Base-by-base conservation (phyloP, 2,113 vertebrate species). In the Toxotes jaculatrix region DNA sequence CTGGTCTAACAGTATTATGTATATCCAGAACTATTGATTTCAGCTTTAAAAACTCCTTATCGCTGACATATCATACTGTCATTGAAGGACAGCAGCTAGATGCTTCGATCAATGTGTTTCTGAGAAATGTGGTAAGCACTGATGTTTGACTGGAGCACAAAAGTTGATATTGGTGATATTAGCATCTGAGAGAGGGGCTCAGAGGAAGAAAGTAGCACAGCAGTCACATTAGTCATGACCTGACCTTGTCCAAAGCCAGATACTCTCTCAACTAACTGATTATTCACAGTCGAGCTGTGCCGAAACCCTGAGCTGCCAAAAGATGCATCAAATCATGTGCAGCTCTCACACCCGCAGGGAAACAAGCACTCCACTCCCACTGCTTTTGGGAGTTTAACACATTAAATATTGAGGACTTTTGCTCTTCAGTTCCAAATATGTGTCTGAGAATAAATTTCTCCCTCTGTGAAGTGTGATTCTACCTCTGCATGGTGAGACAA, bases 231-330 rank as follows among this genome's bases (percentile, higher is more conserved):
- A 23, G 6, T 3, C 49, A 43, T 3, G 42, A 13, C 45, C 13
- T 5, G 16, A 66, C 66, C 73, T 59, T 69, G 79, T 13, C 42
- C 42, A 13, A 13, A 43, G 42, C 19, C 67, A 34, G 59, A 63
- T 17, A 10, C 2, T 31, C 12, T 42, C 43, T 34, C 9, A 12
- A 49, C 12, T 13, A 12, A 49, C 12, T 51, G 49, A 21, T 1
- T 51, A 7, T 21, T 51, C 7, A 3, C 19, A 13, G 21, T 51
- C 49, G 19, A 14, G 16, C 19, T 10, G 7, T 21, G 43, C 61
- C 43, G 17, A 82, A 43, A 66, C 55, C 72, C 43, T 78, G 84
- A 74, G 42, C 65, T 76, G 65, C 55, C 42, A 45, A 40, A 27
- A 53, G 63, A 63, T 32, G n/a, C 59, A 71, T 43, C 65, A 27